These are phyloP conservation scores for Drosophila oshimai DNA, from an alignment of 1,140 invertebrate species.

Conservation along the genomic window DNA sequence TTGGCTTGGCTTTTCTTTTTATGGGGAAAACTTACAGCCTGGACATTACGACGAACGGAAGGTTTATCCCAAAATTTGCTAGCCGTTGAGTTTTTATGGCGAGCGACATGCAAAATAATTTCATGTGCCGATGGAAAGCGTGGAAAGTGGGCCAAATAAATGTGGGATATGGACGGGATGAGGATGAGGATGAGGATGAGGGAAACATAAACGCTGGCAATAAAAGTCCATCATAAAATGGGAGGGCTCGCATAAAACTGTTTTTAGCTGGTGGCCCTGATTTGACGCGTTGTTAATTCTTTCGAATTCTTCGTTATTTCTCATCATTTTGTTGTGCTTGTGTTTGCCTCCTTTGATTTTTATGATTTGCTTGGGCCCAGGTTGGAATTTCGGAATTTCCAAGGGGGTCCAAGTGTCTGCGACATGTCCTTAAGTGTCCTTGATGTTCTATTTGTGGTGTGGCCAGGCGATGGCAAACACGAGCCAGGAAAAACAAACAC, in stretches of 20 bases:
- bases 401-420: conserved; percentile 17
- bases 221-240: conserved; percentile 74
- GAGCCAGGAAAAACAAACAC: conserved; percentile 12
- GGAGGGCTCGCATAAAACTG: conserved; percentile 53
- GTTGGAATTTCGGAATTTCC: conserved; percentile 15
- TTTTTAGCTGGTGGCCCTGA: conserved; percentile 55
- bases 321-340: not conserved
- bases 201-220: conserved; percentile 60
- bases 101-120: conserved; percentile 66
- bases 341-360: conserved; percentile 35
- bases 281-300: conserved; percentile 76
- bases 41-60: not conserved
- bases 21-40: conserved; percentile 7
- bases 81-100: conserved; percentile 62
- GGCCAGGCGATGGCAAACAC: conserved; percentile 24
- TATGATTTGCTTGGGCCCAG: conserved; percentile 60
- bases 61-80: conserved; percentile 70
- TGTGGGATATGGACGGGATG: not conserved
- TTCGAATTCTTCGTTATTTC: conserved; percentile 10
- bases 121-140: conserved; percentile 35
- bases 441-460: conserved; percentile 46
- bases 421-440: conserved; percentile 55
- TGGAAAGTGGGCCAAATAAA: not conserved
- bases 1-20: not conserved
- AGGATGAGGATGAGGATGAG: not conserved